Evolutionary conservation across 2,888 invertebrate genomes (phyloP), one percentile per base, ranked within the genome.

Genomic region (Xylocampa areola): DNA sequence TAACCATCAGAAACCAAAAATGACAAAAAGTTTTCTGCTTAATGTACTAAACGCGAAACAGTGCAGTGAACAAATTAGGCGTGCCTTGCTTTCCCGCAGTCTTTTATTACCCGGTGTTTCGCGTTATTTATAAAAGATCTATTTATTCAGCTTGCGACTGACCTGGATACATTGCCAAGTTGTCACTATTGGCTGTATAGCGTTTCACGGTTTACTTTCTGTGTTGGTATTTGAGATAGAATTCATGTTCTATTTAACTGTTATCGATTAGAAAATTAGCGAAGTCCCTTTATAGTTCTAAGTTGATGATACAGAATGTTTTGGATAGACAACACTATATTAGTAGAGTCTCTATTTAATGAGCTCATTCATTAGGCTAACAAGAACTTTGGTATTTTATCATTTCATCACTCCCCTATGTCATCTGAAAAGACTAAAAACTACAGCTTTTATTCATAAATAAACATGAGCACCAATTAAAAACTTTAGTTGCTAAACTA

Each of bases 71-170:
- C 85, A 88, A 88, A 88, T 89, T 88, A 80, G 81, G 79, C 79
- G 81, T 77, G 65, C 69, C 66, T 72, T 25, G 7, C 1, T 5
- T 11, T 58, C 68, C 61, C 72, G 64, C 77, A 62, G 77, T 73
- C 77, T 78, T 77, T 76, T 74, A 69, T 68, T 79, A 70, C 73
- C 69, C 68, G 61, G 76, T 76, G 80, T 82, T 81, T 82, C 70
- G 81, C 76, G 86, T 88, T 92, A 92, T 92, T 92, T 90, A 90
- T 92, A 92, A 88, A 87, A 87, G 75, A 84, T 76, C 88, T 92
- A 91, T 93, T 92, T 92, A 89, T 90, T 91, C 91, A 90, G 88
- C 88, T 87, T 90, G 76, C 79, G 81, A 72, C 70, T 87, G 92
- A 91, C 93, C 93, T 91, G 89, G 81, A 90, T 91, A 86, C 85